phyloP scores from a whole-genome alignment of 1,140 invertebrate species.

The Sycobia sp. region DNA sequence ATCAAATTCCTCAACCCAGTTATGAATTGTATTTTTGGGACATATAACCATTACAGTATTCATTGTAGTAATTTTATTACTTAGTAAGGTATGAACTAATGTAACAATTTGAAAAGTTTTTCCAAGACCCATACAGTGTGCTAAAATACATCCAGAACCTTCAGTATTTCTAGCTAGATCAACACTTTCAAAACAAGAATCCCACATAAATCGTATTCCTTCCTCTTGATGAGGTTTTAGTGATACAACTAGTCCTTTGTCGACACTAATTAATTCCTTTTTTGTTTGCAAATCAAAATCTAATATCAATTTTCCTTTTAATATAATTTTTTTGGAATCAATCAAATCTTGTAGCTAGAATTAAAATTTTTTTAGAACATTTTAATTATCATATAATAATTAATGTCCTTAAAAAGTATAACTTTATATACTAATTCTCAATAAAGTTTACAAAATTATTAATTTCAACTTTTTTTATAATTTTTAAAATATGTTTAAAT shows the following conservation, averaged over 20 bases:
- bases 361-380: too few relatives aligned
- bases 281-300: slow-evolving; percentile 84
- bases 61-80: slow-evolving; percentile 68
- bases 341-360: too few relatives aligned
- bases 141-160: slow-evolving; percentile 88
- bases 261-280: slow-evolving; percentile 77
- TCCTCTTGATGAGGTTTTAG: slow-evolving; percentile 89
- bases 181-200: slow-evolving; percentile 87
- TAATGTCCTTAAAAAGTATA: too few relatives aligned
- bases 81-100: slow-evolving; percentile 85
- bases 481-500: too few relatives aligned
- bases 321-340: slow-evolving; percentile 41
- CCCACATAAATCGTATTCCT: slow-evolving; percentile 96
- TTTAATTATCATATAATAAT: too few relatives aligned
- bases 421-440: too few relatives aligned
- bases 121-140: slow-evolving; percentile 87
- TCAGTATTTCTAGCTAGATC: slow-evolving; percentile 73
- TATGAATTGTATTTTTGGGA: slow-evolving; percentile 90
- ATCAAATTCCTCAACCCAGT: slow-evolving; percentile 92
- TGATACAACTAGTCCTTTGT: slow-evolving; percentile 78
- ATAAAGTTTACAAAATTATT: too few relatives aligned
- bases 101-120: slow-evolving; percentile 80
- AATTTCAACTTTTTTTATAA: too few relatives aligned
- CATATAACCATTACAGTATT: slow-evolving; percentile 85
- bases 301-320: slow-evolving; percentile 67